Evolutionary conservation across 1,140 invertebrate species (phyloP).

Genomic region (Chymomyza costata): DNA sequence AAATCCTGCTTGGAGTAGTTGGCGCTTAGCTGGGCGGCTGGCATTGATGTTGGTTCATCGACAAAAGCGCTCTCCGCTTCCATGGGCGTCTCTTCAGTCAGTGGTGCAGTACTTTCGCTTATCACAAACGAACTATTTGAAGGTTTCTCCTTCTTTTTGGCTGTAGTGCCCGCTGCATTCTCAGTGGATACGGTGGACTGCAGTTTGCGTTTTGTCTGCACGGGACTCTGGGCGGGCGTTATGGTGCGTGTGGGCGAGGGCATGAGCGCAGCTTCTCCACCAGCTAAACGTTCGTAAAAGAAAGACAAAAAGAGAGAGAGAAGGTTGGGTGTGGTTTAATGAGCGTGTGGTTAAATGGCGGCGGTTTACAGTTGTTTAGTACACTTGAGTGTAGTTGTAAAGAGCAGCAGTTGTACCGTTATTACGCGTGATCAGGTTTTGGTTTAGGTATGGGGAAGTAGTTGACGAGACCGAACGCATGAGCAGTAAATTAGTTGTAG

Average conservation of each 20-base stretch:
- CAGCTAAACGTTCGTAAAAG: conserved; percentile 47
- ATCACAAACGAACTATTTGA: conserved; percentile 60
- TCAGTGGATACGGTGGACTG: conserved; percentile 83
- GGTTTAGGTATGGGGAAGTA: conserved; percentile 1
- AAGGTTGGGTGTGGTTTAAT: conserved; percentile 66
- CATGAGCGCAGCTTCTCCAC: conserved; percentile 76
- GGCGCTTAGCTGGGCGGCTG: conserved; percentile 19
- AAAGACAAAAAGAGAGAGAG: conserved; percentile 43
- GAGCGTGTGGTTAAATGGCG: conserved; percentile 64
- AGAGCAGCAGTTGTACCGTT: conserved; percentile 6
- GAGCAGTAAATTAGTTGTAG: conserved; percentile 14
- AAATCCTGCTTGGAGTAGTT: conserved; percentile 70
- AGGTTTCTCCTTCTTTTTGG: conserved; percentile 67
- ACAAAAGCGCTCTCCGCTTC: conserved; percentile 56
- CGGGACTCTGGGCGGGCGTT: conserved; percentile 68
- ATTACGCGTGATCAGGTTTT: neutral
- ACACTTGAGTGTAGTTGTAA: conserved; percentile 45
- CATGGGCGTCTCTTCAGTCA: conserved; percentile 35
- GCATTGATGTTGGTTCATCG: conserved; percentile 34
- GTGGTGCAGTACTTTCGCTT: conserved; percentile 37
- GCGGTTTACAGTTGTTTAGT: conserved; percentile 60
- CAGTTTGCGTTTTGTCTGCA: conserved; percentile 80
- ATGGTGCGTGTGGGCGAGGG: conserved; percentile 79
- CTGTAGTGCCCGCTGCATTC: conserved; percentile 57
- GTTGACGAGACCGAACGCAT: conserved; percentile 33